Base-by-base conservation (phyloP, 2,797 vertebrate genomes). In the Harpagifer antarcticus region DNA sequence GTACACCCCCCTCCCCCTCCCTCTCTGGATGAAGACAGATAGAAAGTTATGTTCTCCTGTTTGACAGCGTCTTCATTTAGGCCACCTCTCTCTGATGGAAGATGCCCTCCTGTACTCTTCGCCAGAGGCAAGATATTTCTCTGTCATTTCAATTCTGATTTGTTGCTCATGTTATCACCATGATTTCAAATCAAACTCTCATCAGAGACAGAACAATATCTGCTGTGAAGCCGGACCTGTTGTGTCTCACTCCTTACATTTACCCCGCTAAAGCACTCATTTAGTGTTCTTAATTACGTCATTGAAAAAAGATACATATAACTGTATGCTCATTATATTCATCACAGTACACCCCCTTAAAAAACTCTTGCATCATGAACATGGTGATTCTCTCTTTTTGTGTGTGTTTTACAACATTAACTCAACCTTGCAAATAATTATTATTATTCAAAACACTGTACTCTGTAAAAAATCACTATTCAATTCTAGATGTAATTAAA, bases 31-130 rank as follows among this genome's bases (percentile, higher is more conserved):
- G 82, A 88, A 89, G 75, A 85, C 44, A 47, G 49, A 86, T 66
- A 78, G 62, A 68, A 84, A 83, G 68, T 83, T 75, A 23, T 79
- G 76, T 43, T 74, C 61, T 77, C 42, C 42, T 52, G 57, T 76
- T 64, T 89, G 79, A 85, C 83, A 90, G 86, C 65, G 74, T 79
- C 76, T 82, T 77, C 68, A 68, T 74, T 80, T 72, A 9, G 33
- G 33, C 33, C 33, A 78, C 48, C 53, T 71, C 60, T 61, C 76
- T 84, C 68, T 75, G 75, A 83, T 67, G 48, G 27, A 72, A 47
- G 55, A 76, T 62, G 53, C 76, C 79, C 79, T 77, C 67, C 55
- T 79, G 73, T 65, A 23, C 75, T 64, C 66, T 52, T 68, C 43
- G 70, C 84, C 86, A 74, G 61, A 85, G 82, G 84, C 81, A 54